These are phyloP conservation scores for Myotis brandtii DNA, from an alignment of 2,113 vertebrate species.

Conservation along the genomic window DNA sequence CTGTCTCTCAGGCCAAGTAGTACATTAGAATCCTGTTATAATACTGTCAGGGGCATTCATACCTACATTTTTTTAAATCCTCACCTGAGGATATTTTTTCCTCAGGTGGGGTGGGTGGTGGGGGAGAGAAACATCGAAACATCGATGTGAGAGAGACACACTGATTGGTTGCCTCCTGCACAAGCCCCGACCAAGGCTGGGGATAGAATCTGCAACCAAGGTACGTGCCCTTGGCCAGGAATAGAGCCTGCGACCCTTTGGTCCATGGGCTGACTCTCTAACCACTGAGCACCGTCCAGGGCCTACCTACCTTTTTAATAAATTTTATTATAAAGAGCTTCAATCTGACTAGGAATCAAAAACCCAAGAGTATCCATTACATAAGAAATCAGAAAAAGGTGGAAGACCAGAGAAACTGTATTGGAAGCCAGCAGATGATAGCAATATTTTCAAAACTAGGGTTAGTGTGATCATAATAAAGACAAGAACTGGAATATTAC, in stretches of 20 bases:
- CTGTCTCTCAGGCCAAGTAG: background rate
- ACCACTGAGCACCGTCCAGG: too few species aligned
- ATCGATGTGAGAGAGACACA: too few species aligned
- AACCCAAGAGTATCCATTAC: background rate
- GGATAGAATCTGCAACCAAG: too few species aligned
- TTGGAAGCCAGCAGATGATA: background rate
- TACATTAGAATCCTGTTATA: background rate
- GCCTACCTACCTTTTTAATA: background rate
- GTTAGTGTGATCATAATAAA: background rate
- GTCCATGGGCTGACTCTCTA: too few species aligned
- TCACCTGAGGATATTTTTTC: too few species aligned
- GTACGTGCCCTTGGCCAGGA: too few species aligned
- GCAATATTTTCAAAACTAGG: background rate
- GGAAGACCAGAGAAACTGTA: background rate
- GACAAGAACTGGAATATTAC: background rate
- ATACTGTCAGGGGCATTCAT: background rate
- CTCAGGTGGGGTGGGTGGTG: background rate
- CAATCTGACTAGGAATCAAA: conserved; percentile 12
- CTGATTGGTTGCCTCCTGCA: too few species aligned
- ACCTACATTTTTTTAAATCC: background rate
- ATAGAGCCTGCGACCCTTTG: too few species aligned
- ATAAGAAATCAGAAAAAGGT: background rate
- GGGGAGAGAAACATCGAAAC: too few species aligned
- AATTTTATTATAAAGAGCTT: background rate
- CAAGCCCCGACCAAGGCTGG: too few species aligned